Base-by-base conservation (phyloP, 2,888 invertebrate species). In the Hypolimnas misippus region DNA sequence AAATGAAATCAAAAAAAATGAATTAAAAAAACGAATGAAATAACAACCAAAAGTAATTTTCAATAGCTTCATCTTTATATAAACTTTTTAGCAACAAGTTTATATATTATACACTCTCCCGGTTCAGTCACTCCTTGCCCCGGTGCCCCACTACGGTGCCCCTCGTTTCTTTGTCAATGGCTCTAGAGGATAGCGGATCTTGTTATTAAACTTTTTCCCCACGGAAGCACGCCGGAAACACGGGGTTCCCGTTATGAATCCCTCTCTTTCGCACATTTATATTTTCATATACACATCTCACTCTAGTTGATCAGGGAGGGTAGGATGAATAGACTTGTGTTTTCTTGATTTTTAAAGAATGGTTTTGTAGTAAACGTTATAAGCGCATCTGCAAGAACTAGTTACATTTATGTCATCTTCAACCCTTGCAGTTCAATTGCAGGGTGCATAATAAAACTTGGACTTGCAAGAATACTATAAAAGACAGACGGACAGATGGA, bases 201-300 rank as follows among this genome's bases (percentile, higher is more conserved):
- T 75, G 71, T 75, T 80, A 79, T 62, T 65, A 69, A 71, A 69
- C 67, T 70, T 70, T 70, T 74, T 77, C 82, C 59, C 80, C 71
- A 66, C 81, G 81, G 84, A 87, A 87, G 85, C 82, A 76, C 75
- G 74, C 83, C 86, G 86, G 84, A 87, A 81, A 78, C 79, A 71
- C 73, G n/a, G n/a, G n/a, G n/a, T n/a, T 79, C 82, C 88, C 86
- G 87, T 88, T 87, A 86, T 73, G 29, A 64, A 64, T 70, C 67
- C 70, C 40, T 87, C 86, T 52, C 56, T 64, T 42, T 67, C 31
- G 38, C 66, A 67, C 66, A 17, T 44, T 42, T 21, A 33, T n/a
- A 16, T 1, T 35, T 10, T 31, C 14, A 12, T 10, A 25, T 29
- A 31, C 31, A 52, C 44, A 42, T 67, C 65, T 59, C 64, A 53